Conservation (phyloP, 2,888 invertebrate genomes). For the Tyria jacobaeae region DNA sequence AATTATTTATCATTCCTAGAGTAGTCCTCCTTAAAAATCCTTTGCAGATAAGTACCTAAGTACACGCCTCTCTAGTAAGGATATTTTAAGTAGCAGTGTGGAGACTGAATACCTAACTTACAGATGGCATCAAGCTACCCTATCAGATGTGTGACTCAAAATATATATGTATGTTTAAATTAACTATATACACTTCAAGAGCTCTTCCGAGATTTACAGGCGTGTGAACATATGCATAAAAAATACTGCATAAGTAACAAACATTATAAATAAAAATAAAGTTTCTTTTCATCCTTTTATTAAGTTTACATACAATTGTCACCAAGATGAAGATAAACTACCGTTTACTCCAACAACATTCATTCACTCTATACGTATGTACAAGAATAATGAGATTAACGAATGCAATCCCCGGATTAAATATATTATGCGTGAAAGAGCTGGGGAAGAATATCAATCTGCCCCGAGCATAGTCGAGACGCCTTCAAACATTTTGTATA, state of each 20-base stretch:
- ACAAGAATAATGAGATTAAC: constrained; percentile 55
- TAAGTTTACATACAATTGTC: constrained; percentile 9
- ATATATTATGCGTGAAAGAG: constrained; percentile 55
- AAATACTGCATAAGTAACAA: too few species aligned
- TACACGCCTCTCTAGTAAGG: too few species aligned
- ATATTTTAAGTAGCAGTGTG: too few species aligned
- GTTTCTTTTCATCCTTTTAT: neutral
- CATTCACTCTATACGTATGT: constrained; percentile 32
- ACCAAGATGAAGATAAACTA: constrained; percentile 6
- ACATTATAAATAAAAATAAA: neutral
- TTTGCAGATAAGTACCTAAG: too few species aligned
- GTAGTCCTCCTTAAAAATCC: too few species aligned
- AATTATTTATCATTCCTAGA: neutral
- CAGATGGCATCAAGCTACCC: too few species aligned
- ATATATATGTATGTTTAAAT: too few species aligned
- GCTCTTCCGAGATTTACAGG: too few species aligned
- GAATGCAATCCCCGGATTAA: constrained; percentile 55
- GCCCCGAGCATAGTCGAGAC: constrained; percentile 20
- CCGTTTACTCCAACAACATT: constrained; percentile 6
- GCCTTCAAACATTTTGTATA: constrained; percentile 39
- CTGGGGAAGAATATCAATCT: constrained; percentile 52
- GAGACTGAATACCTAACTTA: too few species aligned
- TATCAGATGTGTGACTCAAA: too few species aligned
- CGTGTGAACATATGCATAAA: too few species aligned
- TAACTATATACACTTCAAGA: too few species aligned